Conservation (phyloP, 1,140 invertebrate species). For the Tigriopus japonicus region DNA sequence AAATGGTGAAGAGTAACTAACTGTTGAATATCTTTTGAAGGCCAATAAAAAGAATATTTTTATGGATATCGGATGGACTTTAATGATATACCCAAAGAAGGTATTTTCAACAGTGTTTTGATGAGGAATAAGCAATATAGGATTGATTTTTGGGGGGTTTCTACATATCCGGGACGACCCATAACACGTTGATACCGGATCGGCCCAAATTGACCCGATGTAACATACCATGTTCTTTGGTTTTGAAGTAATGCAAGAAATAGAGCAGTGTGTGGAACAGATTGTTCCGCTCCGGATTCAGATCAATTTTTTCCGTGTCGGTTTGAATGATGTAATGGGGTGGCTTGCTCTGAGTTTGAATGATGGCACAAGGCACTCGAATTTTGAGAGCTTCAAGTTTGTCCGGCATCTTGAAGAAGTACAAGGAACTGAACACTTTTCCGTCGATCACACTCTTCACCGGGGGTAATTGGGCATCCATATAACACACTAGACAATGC, state of each 20-base stretch:
- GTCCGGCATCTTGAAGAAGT: not conserved
- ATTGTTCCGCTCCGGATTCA: slow-evolving; percentile 8
- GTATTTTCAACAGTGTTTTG: too few relatives aligned
- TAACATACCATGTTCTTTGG: slow-evolving; percentile 9
- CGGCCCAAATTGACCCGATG: slow-evolving; percentile 11
- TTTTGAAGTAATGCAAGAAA: slow-evolving; percentile 13
- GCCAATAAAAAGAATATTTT: too few relatives aligned
- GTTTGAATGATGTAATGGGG: slow-evolving; percentile 10
- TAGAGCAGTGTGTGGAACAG: slow-evolving; percentile 6
- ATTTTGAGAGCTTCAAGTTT: not conserved
- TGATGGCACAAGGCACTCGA: not conserved
- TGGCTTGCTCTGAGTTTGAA: slow-evolving; percentile 4
- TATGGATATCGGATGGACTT: too few relatives aligned
- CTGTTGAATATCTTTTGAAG: too few relatives aligned
- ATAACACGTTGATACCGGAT: slow-evolving; percentile 12
- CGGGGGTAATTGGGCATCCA: not conserved
- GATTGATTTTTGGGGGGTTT: not conserved
- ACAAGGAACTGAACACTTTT: not conserved
- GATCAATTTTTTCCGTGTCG: not conserved
- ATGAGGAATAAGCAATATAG: too few relatives aligned
- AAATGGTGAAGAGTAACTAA: too few relatives aligned
- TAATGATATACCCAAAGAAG: too few relatives aligned
- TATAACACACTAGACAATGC: not conserved
- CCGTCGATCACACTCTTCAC: not conserved
- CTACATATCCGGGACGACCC: slow-evolving; percentile 1